Percentiles rank a stretch among this genome's conserved stretches.
phyloP scores from a whole-genome alignment of 2,888 invertebrate genomes.

The Hydrotaea cyrtoneurina region DNA sequence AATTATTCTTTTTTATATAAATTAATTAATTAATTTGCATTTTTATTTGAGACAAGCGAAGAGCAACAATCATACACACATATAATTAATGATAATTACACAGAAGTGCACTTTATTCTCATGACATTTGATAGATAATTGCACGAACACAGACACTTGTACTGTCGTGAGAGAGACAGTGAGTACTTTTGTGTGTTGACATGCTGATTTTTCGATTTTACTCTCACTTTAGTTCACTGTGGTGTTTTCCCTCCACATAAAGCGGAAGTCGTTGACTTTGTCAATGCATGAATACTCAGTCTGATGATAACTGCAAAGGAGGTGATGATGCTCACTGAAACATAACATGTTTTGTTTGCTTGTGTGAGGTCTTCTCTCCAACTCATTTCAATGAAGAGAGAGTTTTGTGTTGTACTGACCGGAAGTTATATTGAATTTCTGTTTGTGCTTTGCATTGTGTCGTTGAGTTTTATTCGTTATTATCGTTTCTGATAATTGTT shows the following conservation, averaged over 20 bases:
- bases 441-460: constrained; percentile 39
- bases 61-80: neutral
- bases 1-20: constrained; percentile 73
- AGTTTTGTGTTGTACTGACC: constrained; percentile 56
- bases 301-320: no score
- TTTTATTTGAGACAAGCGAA: constrained; percentile 4
- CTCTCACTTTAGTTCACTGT: no score
- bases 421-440: constrained; percentile 61
- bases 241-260: constrained; percentile 46
- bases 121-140: neutral
- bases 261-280: constrained; percentile 79
- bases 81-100: no score
- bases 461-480: neutral
- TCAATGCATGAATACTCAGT: constrained; percentile 24
- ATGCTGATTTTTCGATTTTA: no score
- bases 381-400: neutral
- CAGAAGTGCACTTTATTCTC: neutral
- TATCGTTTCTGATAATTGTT: no score
- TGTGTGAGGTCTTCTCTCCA: no score
- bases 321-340: no score
- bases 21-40: constrained; percentile 77
- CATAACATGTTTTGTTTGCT: no score
- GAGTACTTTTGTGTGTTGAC: neutral
- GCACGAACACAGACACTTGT: neutral
- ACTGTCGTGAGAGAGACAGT: neutral